Conservation (phyloP, 2,888 invertebrate genomes). For the Cheilosia variabilis region DNA sequence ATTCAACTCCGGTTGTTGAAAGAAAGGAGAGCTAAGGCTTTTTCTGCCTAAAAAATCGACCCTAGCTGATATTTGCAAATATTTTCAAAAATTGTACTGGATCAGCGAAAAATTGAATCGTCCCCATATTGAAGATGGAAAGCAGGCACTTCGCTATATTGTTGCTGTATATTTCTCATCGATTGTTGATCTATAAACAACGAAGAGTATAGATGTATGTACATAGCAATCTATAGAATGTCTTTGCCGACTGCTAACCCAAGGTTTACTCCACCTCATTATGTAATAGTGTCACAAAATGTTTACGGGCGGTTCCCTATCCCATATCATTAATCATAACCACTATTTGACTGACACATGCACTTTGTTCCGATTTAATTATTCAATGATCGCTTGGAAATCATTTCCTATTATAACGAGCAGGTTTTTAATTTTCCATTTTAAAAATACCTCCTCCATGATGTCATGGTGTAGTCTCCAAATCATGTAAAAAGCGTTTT, state of each 20-base stretch:
- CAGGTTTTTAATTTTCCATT: neutral
- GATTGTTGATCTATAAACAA: neutral
- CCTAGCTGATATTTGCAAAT: no score
- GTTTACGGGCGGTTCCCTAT: slow-evolving; percentile 5
- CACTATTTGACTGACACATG: slow-evolving; percentile 26
- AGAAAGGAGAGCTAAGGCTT: no score
- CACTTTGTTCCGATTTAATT: slow-evolving; percentile 19
- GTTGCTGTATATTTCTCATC: no score
- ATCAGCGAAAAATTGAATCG: no score
- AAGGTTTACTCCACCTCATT: no score
- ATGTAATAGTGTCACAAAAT: neutral
- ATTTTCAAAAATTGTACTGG: no score
- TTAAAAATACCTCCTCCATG: neutral
- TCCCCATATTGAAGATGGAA: no score
- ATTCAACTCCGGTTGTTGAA: no score
- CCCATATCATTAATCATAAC: slow-evolving; percentile 22
- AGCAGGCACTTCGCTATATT: no score
- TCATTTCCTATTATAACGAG: neutral
- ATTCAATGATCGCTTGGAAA: slow-evolving; percentile 5
- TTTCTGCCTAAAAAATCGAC: no score
- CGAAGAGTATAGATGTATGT: neutral
- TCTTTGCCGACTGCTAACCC: neutral
- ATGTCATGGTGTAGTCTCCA: slow-evolving; percentile 13
- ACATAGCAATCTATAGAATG: neutral
- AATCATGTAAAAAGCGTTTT: slow-evolving; percentile 48